Percentiles rank a stretch among this genome's conserved stretches.
Conservation (phyloP, 2,888 invertebrate genomes). For the Hololepta plana region DNA sequence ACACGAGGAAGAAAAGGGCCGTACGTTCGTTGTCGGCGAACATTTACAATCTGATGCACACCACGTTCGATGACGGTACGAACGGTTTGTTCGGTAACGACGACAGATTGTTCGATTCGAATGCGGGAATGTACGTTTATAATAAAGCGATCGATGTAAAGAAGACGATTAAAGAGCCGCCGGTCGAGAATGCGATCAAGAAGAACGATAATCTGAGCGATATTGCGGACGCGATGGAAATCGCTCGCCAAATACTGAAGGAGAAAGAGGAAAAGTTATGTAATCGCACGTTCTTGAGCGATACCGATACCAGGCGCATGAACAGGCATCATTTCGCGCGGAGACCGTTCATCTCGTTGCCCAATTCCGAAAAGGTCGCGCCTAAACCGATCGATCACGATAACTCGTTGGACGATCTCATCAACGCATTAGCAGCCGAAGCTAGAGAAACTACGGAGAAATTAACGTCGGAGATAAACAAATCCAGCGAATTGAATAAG, state of each 20-base stretch:
- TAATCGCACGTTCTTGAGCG: conserved; percentile 24
- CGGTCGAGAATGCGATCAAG: conserved; percentile 9
- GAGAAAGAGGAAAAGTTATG: conserved; percentile 25
- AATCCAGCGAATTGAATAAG: conserved; percentile 34
- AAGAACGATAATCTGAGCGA: conserved; percentile 22
- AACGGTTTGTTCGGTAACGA: conserved; percentile 34
- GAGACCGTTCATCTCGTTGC: no score
- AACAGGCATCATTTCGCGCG: no score
- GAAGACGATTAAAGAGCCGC: no score
- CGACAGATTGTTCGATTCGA: no score
- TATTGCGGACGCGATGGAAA: conserved; percentile 28
- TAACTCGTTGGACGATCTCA: conserved; percentile 48
- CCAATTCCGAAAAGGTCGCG: no score
- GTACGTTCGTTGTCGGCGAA: conserved; percentile 71
- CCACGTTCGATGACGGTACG: conserved; percentile 36
- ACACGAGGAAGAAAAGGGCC: conserved; percentile 54
- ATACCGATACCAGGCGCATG: conserved; percentile 19
- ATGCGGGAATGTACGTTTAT: no score
- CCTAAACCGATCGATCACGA: no score
- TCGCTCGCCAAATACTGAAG: conserved; percentile 24
- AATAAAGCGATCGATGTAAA: no score
- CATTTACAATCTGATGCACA: conserved; percentile 57
- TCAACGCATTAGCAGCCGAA: conserved; percentile 56
- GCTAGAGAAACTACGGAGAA: conserved; percentile 55
- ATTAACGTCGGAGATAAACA: conserved; percentile 17